Evolutionary conservation across 2,888 invertebrate genomes (phyloP).

Genomic region (Aquatica leii): DNA sequence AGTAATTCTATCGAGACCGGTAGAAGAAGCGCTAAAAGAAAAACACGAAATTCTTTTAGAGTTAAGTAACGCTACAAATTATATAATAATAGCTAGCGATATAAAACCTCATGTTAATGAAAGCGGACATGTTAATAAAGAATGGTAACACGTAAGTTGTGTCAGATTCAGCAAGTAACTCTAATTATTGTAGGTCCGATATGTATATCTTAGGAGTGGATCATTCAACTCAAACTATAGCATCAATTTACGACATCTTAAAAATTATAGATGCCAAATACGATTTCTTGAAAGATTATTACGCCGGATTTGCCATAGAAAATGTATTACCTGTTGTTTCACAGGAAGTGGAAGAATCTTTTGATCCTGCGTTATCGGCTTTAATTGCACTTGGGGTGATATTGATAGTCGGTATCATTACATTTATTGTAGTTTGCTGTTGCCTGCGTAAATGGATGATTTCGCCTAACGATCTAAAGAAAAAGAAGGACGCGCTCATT

Average conservation of each 20-base stretch:
- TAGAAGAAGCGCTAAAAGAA: conserved; percentile 75
- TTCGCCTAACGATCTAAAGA: conserved; percentile 80
- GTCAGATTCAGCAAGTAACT: not conserved
- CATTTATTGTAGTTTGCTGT: conserved; percentile 87
- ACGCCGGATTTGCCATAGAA: conserved; percentile 77
- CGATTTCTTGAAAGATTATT: conserved; percentile 82
- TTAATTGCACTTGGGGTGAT: conserved; percentile 86
- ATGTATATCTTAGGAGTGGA: conserved; percentile 87
- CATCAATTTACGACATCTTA: conserved; percentile 79
- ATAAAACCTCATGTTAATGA: conserved; percentile 78
- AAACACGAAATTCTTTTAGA: conserved; percentile 75
- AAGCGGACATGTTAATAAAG: conserved; percentile 69
- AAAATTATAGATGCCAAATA: conserved; percentile 86
- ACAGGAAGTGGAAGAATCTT: conserved; percentile 74
- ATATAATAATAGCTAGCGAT: conserved; percentile 81
- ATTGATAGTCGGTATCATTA: conserved; percentile 84
- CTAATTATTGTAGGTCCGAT: conserved; percentile 76
- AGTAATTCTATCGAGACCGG: conserved; percentile 83
- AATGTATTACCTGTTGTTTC: conserved; percentile 77
- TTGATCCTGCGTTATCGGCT: conserved; percentile 87
- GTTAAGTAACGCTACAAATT: conserved; percentile 78
- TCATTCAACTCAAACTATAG: conserved; percentile 74
- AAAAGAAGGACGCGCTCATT: conserved; percentile 83
- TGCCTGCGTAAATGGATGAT: conserved; percentile 89
- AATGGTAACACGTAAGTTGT: conserved; percentile 65